Evolutionary conservation across 2,888 invertebrate genomes (phyloP).

Genomic region (Anthrax anthrax): DNA sequence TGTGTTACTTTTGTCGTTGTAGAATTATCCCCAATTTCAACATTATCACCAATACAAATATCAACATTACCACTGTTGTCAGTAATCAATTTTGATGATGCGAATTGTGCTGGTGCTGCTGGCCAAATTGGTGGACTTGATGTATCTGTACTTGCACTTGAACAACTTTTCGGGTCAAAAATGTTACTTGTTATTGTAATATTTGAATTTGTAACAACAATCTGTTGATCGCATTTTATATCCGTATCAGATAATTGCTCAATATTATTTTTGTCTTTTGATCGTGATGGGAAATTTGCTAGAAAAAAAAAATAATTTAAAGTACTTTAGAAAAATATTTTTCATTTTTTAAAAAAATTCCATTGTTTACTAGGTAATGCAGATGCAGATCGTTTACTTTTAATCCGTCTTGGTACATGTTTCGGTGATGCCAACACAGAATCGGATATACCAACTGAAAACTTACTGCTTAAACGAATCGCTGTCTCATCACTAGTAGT

Average conservation of each 20-base stretch:
- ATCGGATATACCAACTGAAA: conserved; percentile 31
- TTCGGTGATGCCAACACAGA: conserved; percentile 30
- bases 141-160: conserved; percentile 22
- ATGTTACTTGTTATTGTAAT: conserved; percentile 19
- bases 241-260: neutral
- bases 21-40: neutral
- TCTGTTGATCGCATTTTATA: neutral
- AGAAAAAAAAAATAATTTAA: neutral
- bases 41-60: neutral
- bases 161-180: conserved; percentile 14
- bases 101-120: conserved; percentile 3
- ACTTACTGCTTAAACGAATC: conserved; percentile 33
- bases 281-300: neutral
- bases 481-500: conserved; percentile 30
- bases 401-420: conserved; percentile 21
- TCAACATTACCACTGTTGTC: neutral
- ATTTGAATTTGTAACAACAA: conserved; percentile 17
- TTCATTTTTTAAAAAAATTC: neutral
- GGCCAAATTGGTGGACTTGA: conserved; percentile 22
- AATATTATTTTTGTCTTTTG: neutral
- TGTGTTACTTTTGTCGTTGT: neutral
- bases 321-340: too few relatives aligned
- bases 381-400: conserved; percentile 9
- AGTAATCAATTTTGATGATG: conserved; percentile 4
- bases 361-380: neutral